A percentile compares a stretch with the other conserved stretches of the same genome.
phyloP scores from a whole-genome alignment of 2,888 invertebrate genomes.

The Acanthacorydalis orientalis region DNA sequence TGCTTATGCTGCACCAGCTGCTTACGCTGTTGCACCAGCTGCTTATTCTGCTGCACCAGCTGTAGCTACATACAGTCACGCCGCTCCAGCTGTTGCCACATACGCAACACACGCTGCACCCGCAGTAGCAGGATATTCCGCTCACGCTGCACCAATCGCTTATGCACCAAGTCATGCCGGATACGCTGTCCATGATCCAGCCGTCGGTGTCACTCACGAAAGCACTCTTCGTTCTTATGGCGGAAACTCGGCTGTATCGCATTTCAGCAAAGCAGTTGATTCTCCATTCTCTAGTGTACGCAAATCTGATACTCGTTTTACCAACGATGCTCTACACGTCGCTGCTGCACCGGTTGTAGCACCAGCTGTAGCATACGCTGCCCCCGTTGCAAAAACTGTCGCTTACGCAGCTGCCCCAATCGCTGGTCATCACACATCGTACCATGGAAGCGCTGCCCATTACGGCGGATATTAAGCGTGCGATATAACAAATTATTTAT shows the following conservation, averaged over 20 bases:
- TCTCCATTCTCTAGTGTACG: conserved; percentile 41
- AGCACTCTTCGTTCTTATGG: conserved; percentile 38
- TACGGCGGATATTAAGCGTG: conserved; percentile 39
- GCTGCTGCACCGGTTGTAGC: conserved; percentile 27
- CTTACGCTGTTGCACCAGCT: conserved; percentile 10
- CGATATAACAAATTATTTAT: neutral
- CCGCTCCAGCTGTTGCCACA: conserved; percentile 32
- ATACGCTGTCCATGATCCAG: conserved; percentile 17
- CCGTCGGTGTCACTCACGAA: conserved; percentile 32
- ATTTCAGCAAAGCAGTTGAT: conserved; percentile 39
- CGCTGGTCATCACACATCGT: conserved; percentile 33
- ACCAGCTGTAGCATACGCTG: conserved; percentile 20
- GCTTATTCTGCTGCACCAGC: conserved; percentile 10
- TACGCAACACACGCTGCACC: conserved; percentile 40
- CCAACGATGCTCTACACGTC: conserved; percentile 33
- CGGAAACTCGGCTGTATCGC: conserved; percentile 34
- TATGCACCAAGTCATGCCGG: no score
- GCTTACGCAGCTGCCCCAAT: conserved; percentile 17
- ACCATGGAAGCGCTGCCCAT: conserved; percentile 42
- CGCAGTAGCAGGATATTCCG: conserved; percentile 39
- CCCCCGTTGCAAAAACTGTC: conserved; percentile 18
- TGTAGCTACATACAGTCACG: conserved; percentile 13
- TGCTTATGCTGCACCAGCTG: conserved; percentile 8
- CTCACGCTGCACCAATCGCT: conserved; percentile 20
- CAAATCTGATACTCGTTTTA: conserved; percentile 38